Evolutionary conservation across 2,888 invertebrate species (phyloP).

Genomic region (Prenolepis imparis): DNA sequence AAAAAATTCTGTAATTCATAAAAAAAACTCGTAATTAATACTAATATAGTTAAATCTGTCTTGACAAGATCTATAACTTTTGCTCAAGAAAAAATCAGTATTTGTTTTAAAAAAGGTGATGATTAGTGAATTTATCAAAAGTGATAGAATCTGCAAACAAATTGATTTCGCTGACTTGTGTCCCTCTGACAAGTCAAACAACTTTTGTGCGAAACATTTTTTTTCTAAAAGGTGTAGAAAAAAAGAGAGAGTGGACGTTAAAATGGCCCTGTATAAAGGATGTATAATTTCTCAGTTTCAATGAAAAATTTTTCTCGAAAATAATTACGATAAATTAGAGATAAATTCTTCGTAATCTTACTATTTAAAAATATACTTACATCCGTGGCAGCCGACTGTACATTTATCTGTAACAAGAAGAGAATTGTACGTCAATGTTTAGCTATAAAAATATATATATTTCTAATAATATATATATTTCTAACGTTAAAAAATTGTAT

Average conservation of each 20-base stretch:
- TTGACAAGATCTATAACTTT: too few relatives aligned
- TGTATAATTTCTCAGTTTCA: background rate
- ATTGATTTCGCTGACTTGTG: too few relatives aligned
- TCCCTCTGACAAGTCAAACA: too few relatives aligned
- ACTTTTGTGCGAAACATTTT: too few relatives aligned
- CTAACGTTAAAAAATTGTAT: background rate
- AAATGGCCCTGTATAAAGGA: background rate
- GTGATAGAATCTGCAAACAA: too few relatives aligned
- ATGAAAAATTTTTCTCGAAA: background rate
- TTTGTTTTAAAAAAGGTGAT: too few relatives aligned
- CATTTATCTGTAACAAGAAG: constrained; percentile 86
- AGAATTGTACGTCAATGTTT: constrained; percentile 22
- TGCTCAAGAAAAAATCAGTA: too few relatives aligned
- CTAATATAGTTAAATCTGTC: too few relatives aligned
- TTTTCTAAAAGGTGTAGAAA: background rate
- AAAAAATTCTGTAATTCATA: too few relatives aligned
- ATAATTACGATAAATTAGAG: background rate
- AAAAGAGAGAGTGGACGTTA: too few relatives aligned
- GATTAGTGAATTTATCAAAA: too few relatives aligned
- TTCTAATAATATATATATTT: background rate
- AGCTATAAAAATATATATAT: background rate
- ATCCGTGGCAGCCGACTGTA: constrained; percentile 87
- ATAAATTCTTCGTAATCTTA: constrained; percentile 15
- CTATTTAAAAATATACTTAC: constrained; percentile 81
- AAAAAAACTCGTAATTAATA: too few relatives aligned